Conservation (phyloP, 2,797 vertebrate species). For the Glyptemys insculpta region DNA sequence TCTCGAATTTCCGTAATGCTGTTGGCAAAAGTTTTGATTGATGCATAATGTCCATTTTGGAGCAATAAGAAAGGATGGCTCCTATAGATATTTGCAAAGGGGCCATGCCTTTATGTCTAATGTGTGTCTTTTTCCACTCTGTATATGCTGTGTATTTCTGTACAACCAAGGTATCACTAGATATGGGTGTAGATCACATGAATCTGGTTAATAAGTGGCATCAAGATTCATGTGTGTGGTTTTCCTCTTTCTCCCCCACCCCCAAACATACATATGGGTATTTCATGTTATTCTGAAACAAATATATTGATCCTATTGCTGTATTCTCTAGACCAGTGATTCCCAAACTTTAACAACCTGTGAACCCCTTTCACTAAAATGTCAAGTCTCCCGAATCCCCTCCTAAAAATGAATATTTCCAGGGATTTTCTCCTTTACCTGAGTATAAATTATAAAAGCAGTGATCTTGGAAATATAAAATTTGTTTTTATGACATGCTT, state of each 20-base stretch:
- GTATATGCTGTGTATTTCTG: neutral
- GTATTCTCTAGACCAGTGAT: slow-evolving; percentile 48
- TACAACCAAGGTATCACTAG: slow-evolving; percentile 1
- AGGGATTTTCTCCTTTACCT: too few relatives aligned
- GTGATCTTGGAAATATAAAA: too few relatives aligned
- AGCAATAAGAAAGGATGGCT: neutral
- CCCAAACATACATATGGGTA: neutral
- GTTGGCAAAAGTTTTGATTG: slow-evolving; percentile 13
- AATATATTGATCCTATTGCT: slow-evolving; percentile 44
- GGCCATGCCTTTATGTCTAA: neutral
- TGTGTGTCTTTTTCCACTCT: neutral
- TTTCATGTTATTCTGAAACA: slow-evolving; percentile 57
- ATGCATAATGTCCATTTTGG: neutral
- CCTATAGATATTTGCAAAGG: neutral
- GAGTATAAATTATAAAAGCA: too few relatives aligned
- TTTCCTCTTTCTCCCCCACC: neutral
- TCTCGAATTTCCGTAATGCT: neutral
- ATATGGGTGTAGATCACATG: neutral
- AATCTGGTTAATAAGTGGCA: neutral
- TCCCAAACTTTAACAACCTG: too few relatives aligned
- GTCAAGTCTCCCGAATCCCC: too few relatives aligned
- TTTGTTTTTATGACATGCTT: too few relatives aligned
- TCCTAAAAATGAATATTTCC: too few relatives aligned
- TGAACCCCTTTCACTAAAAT: too few relatives aligned
- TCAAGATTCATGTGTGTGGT: neutral